phyloP scores from a whole-genome alignment of 2,888 invertebrate species.

The Chalcosyrphus nemorum region DNA sequence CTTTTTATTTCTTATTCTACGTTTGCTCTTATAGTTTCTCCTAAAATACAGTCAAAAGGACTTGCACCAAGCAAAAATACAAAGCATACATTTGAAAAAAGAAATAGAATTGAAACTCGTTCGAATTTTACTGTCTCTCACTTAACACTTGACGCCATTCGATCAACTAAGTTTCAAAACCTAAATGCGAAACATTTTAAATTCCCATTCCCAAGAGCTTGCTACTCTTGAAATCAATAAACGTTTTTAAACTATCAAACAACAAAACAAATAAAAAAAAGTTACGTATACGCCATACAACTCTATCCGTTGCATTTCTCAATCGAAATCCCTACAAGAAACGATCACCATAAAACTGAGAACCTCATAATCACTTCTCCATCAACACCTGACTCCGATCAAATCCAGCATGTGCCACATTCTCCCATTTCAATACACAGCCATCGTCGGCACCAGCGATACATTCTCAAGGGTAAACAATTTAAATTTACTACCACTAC shows the following conservation, averaged over 20 bases:
- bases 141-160: no score
- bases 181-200: no score
- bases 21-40: no score
- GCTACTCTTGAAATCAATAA: not conserved
- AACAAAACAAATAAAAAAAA: not conserved
- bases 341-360: constrained; percentile 36
- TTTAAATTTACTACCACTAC: constrained; percentile 69
- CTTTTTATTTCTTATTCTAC: no score
- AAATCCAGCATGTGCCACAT: constrained; percentile 38
- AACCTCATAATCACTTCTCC: constrained; percentile 58
- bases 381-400: constrained; percentile 68
- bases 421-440: constrained; percentile 6
- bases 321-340: constrained; percentile 25
- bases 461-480: constrained; percentile 65
- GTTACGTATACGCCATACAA: constrained; percentile 17
- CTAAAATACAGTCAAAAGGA: no score
- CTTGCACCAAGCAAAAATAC: no score
- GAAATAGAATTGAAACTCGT: no score
- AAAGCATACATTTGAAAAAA: no score
- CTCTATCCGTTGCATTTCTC: constrained; percentile 12
- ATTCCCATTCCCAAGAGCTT: no score
- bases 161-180: no score
- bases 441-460: constrained; percentile 9
- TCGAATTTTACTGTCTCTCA: no score
- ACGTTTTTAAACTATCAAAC: not conserved